Evolutionary conservation across 2,113 vertebrate species (phyloP).

Genomic region (Clinocottus analis): DNA sequence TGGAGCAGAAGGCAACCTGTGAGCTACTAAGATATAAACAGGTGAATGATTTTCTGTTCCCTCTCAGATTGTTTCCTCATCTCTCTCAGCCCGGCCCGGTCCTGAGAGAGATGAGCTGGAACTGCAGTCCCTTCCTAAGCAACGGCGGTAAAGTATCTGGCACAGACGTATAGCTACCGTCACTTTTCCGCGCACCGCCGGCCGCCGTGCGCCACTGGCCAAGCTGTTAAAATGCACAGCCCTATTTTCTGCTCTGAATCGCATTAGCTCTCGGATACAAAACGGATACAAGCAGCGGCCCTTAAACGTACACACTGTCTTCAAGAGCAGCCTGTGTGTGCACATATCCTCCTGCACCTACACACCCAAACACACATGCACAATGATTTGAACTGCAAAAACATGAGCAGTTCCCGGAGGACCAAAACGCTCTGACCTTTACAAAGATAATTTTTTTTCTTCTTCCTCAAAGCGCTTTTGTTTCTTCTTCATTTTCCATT

Average conservation of each 20-base stretch:
- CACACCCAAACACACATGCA: conserved; percentile 6
- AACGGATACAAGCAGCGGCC: conserved; percentile 61
- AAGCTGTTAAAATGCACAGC: conserved; percentile 72
- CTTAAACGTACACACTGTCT: conserved; percentile 50
- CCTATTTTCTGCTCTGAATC: conserved; percentile 62
- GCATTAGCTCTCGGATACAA: conserved; percentile 68
- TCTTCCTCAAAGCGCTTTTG: conserved; percentile 37
- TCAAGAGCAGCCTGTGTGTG: conserved; percentile 31
- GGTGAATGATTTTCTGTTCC: conserved; percentile 72
- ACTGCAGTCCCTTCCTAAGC: conserved; percentile 55
- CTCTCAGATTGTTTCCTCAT: conserved; percentile 69
- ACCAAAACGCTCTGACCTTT: conserved; percentile 66
- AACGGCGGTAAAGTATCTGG: conserved; percentile 63
- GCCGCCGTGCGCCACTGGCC: conserved; percentile 53
- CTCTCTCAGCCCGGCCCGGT: conserved; percentile 48
- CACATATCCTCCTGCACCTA: conserved; percentile 9
- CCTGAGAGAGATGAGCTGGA: conserved; percentile 48
- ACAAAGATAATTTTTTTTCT: conserved; percentile 48
- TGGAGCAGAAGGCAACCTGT: conserved; percentile 56
- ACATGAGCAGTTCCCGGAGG: conserved; percentile 40
- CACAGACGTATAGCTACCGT: conserved; percentile 58
- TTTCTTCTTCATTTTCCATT: conserved; percentile 55
- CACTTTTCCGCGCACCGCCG: conserved; percentile 48
- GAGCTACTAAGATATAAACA: conserved; percentile 71
- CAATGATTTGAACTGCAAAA: conserved; percentile 36